Conservation (phyloP, 2,113 vertebrate genomes). For the Corydoras sp. region DNA sequence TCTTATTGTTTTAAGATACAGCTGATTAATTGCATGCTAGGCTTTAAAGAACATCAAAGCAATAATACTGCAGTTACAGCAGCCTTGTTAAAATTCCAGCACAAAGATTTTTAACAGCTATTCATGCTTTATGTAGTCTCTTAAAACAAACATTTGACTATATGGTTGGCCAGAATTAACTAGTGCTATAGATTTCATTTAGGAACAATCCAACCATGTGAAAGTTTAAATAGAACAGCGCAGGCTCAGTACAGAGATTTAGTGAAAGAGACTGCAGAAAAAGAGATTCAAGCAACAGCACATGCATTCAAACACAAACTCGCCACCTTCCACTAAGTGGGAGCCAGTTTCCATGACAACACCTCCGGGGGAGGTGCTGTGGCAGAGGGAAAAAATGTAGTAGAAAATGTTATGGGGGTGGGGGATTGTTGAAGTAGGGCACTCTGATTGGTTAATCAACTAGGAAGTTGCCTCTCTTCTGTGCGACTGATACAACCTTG, state of each 20-base stretch:
- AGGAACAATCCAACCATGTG: no score
- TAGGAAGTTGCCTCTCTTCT: constrained; percentile 60
- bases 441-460: constrained; percentile 67
- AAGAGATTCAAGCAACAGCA: constrained; percentile 28
- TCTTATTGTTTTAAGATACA: no score
- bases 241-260: background rate
- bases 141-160: no score
- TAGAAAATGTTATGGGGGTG: constrained; percentile 48
- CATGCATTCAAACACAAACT: constrained; percentile 8
- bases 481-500: constrained; percentile 53
- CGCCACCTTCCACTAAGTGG: constrained; percentile 43
- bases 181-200: no score
- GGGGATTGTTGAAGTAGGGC: constrained; percentile 56
- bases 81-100: no score
- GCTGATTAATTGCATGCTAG: no score
- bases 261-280: background rate
- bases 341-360: constrained; percentile 82
- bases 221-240: no score
- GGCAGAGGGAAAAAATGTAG: constrained; percentile 55
- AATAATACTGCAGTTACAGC: no score
- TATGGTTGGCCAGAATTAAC: no score
- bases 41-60: no score
- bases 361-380: constrained; percentile 60
- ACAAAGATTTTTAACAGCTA: background rate
- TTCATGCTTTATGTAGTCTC: background rate